These are phyloP conservation scores for Steinernema carpocapsae DNA, from an alignment of 2,888 invertebrate species.

Conservation along the genomic window DNA sequence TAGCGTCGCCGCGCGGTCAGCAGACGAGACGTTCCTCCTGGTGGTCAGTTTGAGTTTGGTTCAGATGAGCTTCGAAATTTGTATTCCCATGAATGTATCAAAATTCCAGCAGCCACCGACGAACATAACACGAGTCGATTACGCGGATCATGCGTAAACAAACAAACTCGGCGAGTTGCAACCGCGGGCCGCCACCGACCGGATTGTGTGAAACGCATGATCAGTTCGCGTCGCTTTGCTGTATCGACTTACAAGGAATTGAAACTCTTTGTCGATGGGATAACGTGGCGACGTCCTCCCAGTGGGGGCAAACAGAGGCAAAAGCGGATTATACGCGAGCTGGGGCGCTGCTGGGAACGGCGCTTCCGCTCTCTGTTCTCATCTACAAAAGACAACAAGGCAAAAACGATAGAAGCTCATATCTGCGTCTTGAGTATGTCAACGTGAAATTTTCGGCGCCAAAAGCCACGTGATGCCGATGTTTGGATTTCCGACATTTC, in stretches of 20 bases:
- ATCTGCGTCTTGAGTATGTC: too few relatives aligned
- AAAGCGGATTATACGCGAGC: constrained; percentile 19
- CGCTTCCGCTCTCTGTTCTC: too few relatives aligned
- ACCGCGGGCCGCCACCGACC: constrained; percentile 11
- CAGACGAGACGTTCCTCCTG: constrained; percentile 5
- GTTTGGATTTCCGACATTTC: too few relatives aligned
- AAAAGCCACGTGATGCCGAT: too few relatives aligned
- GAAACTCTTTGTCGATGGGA: constrained; percentile 35
- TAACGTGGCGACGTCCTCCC: constrained; percentile 24
- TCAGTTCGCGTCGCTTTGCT: constrained; percentile 25
- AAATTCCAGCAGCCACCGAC: neutral
- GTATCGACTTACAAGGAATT: constrained; percentile 30
- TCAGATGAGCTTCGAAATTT: neutral
- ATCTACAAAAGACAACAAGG: too few relatives aligned
- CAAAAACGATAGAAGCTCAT: too few relatives aligned
- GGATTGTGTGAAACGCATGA: constrained; percentile 34
- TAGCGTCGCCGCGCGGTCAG: constrained; percentile 27
- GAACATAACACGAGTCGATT: neutral
- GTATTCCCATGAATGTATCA: neutral
- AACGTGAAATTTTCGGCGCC: too few relatives aligned
- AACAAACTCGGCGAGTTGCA: constrained; percentile 12
- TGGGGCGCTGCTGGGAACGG: constrained; percentile 22
- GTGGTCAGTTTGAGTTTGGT: neutral
- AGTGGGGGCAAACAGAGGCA: constrained; percentile 30
- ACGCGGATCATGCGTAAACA: neutral